Evolutionary conservation across 1,140 invertebrate species (phyloP), one percentile per base, ranked within the genome.

Genomic region (Limonius californicus): DNA sequence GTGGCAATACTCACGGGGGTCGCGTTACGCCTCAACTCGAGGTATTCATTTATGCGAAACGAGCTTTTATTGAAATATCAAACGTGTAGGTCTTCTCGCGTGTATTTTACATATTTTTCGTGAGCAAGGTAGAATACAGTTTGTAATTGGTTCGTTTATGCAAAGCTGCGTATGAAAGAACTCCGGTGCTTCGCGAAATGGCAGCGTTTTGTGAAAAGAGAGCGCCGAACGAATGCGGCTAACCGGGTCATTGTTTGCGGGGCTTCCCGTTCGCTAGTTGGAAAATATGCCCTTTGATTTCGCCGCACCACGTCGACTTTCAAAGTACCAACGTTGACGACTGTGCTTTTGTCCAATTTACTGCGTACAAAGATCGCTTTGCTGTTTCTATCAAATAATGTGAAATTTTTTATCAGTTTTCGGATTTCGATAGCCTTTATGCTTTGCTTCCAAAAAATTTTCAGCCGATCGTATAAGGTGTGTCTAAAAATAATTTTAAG

Each of bases 141-240:
- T 50, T 50, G 45, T 50, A 50, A 50, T 50, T 50, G 45, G 45
- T 50, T 50, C 45, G 45, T 50, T 50, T 50, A 50, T 50, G 45
- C 15, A 50, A 50, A 50, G 45, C 45, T 50, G 45, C 16, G 45
- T 50, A 50, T 50, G 45, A 50, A 50, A 50, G 45, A 50, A 50
- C 45, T 50, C 14, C 12, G 45, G 45, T 50, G 45, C 45, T 50
- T 50, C 45, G 45, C 20, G 16, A 50, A 50, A 50, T 50, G 45
- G 45, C 45, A 50, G 45, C 45, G 15, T 50, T 18, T 50, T 50
- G 45, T 50, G 9, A 50, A 50, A 50, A 19, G 16, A 14, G n/a
- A 9, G 45, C 4, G 45, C 35, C 2, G 35, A 39, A 14, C 35
- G 35, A 39, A 39, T 50, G 45, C 45, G 45, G 45, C 16, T 50